A percentile compares a stretch with the other conserved stretches of the same genome.
phyloP scores from a whole-genome alignment of 2,888 invertebrate species.

The Chymomyza caudatula region DNA sequence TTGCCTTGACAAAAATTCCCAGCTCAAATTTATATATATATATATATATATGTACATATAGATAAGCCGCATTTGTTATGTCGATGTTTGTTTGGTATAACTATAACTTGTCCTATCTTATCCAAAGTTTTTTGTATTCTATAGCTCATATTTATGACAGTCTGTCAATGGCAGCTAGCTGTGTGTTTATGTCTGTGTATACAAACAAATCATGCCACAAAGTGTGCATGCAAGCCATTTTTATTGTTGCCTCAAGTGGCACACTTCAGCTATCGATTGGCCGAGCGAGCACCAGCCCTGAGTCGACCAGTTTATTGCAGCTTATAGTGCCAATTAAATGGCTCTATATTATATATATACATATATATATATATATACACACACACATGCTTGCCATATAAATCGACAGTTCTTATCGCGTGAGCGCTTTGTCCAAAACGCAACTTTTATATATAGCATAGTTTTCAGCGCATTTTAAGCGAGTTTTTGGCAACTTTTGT shows the following conservation, averaged over 20 bases:
- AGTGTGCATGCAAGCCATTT: constrained; percentile 43
- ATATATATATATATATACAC: constrained; percentile 1
- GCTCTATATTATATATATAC: constrained; percentile 1
- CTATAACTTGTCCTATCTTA: constrained; percentile 36
- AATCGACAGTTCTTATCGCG: constrained; percentile 25
- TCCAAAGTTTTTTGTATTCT: constrained; percentile 37
- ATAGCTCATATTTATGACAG: constrained; percentile 60
- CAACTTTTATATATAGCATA: constrained; percentile 13
- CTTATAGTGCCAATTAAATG: constrained; percentile 52
- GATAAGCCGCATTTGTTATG: constrained; percentile 7
- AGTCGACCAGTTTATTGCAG: constrained; percentile 26
- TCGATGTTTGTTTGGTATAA: constrained; percentile 6
- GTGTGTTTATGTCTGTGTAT: neutral
- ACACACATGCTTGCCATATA: neutral
- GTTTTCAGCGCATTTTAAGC: neutral
- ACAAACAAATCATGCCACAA: constrained; percentile 33
- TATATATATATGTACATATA: neutral
- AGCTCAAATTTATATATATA: neutral
- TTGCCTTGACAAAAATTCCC: constrained; percentile 51
- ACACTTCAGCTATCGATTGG: constrained; percentile 56
- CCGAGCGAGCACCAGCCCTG: constrained; percentile 1
- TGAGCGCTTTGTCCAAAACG: constrained; percentile 17
- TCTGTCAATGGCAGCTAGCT: constrained; percentile 56
- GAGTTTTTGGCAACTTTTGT: neutral
- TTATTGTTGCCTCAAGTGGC: constrained; percentile 58